phyloP scores from a whole-genome alignment of 2,888 invertebrate species.

The Chalcis sispes region DNA sequence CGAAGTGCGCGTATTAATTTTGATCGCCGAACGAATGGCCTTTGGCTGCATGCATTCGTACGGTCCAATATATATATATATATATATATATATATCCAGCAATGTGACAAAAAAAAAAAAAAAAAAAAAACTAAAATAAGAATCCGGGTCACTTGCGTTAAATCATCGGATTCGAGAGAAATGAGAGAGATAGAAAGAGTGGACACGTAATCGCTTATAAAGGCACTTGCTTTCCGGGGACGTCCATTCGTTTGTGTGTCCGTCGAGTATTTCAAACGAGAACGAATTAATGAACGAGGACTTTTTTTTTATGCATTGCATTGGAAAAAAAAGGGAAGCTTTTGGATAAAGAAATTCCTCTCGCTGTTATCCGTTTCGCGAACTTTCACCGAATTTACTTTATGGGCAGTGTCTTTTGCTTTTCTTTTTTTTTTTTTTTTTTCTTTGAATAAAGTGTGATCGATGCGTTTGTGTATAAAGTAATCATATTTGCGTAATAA shows the following conservation, averaged over 20 bases:
- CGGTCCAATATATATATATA: background rate
- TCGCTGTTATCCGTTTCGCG: background rate
- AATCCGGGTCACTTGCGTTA: too few species aligned
- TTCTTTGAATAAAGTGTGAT: too few species aligned
- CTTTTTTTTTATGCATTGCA: background rate
- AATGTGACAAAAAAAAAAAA: background rate
- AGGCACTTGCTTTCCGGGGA: slow-evolving; percentile 19
- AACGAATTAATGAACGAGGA: slow-evolving; percentile 25
- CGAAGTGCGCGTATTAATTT: slow-evolving; percentile 22
- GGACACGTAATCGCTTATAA: slow-evolving; percentile 26
- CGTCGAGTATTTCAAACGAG: background rate
- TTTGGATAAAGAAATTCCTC: background rate
- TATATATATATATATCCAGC: background rate
- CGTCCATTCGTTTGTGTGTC: slow-evolving; percentile 5
- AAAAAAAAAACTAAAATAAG: background rate
- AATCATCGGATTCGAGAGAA: slow-evolving; percentile 22
- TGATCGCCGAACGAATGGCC: too few species aligned
- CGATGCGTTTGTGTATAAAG: too few species aligned
- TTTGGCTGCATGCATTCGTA: too few species aligned
- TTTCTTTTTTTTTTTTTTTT: too few species aligned
- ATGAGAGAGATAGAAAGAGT: too few species aligned
- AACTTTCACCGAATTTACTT: too few species aligned
- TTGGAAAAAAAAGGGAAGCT: background rate
- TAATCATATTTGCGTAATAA: too few species aligned
- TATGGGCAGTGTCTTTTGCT: too few species aligned